Evolutionary conservation across 2,797 vertebrate species (phyloP).

Genomic region (Alfaro cultratus): DNA sequence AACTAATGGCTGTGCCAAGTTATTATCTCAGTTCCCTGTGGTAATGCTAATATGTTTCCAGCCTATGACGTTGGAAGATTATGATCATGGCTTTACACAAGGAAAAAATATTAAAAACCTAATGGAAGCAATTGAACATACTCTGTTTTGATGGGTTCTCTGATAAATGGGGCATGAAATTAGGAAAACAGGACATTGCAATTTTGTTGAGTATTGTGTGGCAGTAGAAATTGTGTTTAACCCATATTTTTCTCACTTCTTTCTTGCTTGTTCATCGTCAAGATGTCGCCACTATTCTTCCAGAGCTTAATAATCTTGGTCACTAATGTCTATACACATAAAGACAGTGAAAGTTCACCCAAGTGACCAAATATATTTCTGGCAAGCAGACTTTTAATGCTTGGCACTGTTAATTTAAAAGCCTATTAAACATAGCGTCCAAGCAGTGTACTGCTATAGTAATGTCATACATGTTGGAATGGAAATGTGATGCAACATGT

Average conservation of each 20-base stretch:
- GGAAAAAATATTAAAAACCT: conserved; percentile 55
- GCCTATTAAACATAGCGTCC: background rate
- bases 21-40: conserved; percentile 57
- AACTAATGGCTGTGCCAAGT: conserved; percentile 42
- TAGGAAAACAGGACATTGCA: background rate
- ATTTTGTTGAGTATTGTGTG: background rate
- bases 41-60: conserved; percentile 60
- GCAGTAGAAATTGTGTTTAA: background rate
- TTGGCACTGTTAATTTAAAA: background rate
- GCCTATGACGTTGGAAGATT: conserved; percentile 73
- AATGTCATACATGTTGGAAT: background rate
- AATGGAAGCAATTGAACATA: conserved; percentile 45
- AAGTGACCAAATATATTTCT: background rate
- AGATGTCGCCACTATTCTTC: background rate
- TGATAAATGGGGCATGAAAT: background rate
- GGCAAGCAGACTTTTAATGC: background rate
- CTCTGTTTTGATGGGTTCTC: conserved; percentile 26
- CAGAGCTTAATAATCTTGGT: background rate
- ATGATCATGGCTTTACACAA: conserved; percentile 72
- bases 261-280: background rate
- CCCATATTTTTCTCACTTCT: background rate
- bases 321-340: background rate
- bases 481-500: background rate
- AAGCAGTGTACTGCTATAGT: background rate
- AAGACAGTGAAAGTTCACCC: background rate